Evolutionary conservation across 2,113 vertebrate species (phyloP).

Genomic region (Oostethus manadensis): DNA sequence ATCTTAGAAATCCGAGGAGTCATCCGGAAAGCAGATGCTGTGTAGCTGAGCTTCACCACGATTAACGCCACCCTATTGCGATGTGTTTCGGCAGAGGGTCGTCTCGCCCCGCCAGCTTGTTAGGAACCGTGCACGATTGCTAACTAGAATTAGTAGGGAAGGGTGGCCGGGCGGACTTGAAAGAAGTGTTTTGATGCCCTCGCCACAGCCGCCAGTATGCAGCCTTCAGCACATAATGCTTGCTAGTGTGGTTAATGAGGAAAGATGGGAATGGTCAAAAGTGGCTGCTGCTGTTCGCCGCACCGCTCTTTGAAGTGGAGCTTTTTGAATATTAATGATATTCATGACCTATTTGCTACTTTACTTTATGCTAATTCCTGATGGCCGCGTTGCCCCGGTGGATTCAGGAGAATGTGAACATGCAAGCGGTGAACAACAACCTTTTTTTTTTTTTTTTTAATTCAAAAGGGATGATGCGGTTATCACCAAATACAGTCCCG

Average conservation of each 20-base stretch:
- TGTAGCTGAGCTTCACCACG: constrained; percentile 42
- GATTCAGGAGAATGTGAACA: constrained; percentile 28
- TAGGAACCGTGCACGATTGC: constrained; percentile 26
- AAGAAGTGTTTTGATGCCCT: constrained; percentile 51
- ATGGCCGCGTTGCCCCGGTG: constrained; percentile 52
- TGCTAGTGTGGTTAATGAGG: constrained; percentile 56
- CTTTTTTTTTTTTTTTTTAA: constrained; percentile 22
- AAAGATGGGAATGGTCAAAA: constrained; percentile 60
- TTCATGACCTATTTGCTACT: constrained; percentile 68
- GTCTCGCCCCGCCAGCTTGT: constrained; percentile 39
- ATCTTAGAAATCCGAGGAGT: constrained; percentile 37
- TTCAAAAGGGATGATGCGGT: constrained; percentile 28
- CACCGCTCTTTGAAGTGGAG: constrained; percentile 62
- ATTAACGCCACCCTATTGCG: constrained; percentile 38
- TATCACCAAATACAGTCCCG: background rate
- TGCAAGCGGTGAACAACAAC: constrained; percentile 44
- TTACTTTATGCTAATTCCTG: constrained; percentile 62
- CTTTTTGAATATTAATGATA: constrained; percentile 64
- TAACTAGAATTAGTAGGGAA: constrained; percentile 13
- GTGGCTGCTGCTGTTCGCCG: constrained; percentile 48
- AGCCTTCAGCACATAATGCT: constrained; percentile 52
- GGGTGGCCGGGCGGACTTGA: constrained; percentile 26
- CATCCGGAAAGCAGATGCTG: constrained; percentile 42
- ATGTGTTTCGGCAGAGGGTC: constrained; percentile 16
- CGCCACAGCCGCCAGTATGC: constrained; percentile 35